Evolutionary conservation across 2,888 invertebrate species (phyloP).

Genomic region (Drosophila nr. fundita): DNA sequence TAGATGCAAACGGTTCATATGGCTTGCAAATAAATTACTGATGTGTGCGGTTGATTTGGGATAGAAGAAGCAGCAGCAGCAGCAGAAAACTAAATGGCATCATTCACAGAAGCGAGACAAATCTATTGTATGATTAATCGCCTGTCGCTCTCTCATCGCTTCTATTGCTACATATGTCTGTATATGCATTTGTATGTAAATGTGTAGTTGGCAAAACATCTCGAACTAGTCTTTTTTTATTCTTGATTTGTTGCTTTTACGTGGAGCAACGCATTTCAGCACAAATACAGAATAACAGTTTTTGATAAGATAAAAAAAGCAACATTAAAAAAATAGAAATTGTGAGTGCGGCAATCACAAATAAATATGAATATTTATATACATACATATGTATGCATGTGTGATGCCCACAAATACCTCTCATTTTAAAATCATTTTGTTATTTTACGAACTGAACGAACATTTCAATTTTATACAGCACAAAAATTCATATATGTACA

Average conservation of each 20-base stretch:
- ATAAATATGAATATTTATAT: slow-evolving; percentile 25
- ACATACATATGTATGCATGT: slow-evolving; percentile 6
- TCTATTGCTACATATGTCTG: slow-evolving; percentile 2
- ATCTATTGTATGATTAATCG: slow-evolving; percentile 33
- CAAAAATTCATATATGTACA: background rate
- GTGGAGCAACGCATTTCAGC: slow-evolving; percentile 42
- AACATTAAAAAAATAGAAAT: background rate
- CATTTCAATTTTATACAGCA: background rate
- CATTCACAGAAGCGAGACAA: slow-evolving; percentile 46
- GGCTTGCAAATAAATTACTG: slow-evolving; percentile 28
- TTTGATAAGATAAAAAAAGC: slow-evolving; percentile 1
- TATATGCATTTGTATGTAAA: slow-evolving; percentile 6
- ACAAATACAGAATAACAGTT: slow-evolving; percentile 40
- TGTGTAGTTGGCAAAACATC: slow-evolving; percentile 30
- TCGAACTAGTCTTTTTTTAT: slow-evolving; percentile 41
- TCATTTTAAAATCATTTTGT: background rate
- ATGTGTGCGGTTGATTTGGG: slow-evolving; percentile 3
- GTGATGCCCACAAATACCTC: slow-evolving; percentile 1
- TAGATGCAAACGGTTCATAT: slow-evolving; percentile 19
- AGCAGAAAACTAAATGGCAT: slow-evolving; percentile 31
- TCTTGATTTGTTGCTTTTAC: slow-evolving; percentile 42
- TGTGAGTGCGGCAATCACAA: slow-evolving; percentile 19
- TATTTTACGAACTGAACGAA: background rate
- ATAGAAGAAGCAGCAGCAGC: slow-evolving; percentile 1
- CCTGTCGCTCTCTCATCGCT: slow-evolving; percentile 2